Conservation (phyloP, 2,113 vertebrate species). For the Lynx canadensis region DNA sequence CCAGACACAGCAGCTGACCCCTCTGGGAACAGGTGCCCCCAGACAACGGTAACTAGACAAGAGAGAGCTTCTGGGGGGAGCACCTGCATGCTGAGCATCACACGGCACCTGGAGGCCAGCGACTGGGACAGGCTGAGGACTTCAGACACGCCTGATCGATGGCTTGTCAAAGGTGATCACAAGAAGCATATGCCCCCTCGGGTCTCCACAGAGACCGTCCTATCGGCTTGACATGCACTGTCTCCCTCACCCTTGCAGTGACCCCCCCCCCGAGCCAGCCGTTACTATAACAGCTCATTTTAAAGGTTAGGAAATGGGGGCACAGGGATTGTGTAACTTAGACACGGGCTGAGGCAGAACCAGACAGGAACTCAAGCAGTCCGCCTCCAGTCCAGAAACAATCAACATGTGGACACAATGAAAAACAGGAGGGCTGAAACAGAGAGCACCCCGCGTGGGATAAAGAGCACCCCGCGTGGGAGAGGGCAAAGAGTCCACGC, state of each 20-base stretch:
- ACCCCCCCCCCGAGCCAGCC: accelerated
- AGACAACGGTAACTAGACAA: accelerated
- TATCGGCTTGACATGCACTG: accelerated
- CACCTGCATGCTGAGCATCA: accelerated
- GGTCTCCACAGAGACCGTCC: not conserved
- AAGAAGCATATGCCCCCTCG: accelerated
- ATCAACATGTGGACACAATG: accelerated
- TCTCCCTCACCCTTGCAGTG: no score
- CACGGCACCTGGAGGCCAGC: accelerated
- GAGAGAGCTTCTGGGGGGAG: accelerated
- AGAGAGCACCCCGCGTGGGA: not conserved
- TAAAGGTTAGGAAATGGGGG: not conserved
- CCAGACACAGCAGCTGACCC: not conserved
- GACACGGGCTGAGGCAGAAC: not conserved
- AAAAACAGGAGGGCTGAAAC: accelerated
- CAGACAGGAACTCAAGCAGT: accelerated
- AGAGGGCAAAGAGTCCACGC: accelerated
- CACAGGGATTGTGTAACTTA: not conserved
- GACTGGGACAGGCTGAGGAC: accelerated
- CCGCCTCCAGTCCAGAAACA: not conserved
- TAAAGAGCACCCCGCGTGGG: accelerated
- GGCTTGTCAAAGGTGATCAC: not conserved
- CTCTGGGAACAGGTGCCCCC: not conserved
- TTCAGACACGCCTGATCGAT: accelerated
- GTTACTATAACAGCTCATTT: not conserved